Evolutionary conservation across 2,113 vertebrate species (phyloP).

Genomic region (Aix galericulata): DNA sequence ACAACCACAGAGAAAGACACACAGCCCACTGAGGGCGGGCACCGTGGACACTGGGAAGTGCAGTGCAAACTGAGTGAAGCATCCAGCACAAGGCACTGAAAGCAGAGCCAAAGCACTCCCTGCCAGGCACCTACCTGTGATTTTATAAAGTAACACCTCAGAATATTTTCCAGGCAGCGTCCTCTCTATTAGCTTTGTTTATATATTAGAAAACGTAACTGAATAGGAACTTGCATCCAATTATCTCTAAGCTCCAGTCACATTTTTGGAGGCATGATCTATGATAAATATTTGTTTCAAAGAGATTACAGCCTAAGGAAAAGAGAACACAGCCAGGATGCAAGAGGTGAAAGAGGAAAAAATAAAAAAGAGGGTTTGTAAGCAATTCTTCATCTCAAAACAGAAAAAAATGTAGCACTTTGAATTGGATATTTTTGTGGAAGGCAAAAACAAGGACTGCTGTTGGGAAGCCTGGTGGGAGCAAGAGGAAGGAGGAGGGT

Average conservation of each 20-base stretch:
- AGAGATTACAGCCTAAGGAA: constrained; percentile 3
- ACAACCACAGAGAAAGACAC: not conserved
- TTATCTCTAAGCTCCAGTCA: not conserved
- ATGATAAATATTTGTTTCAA: not conserved
- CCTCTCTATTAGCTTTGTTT: not conserved
- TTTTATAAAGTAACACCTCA: not conserved
- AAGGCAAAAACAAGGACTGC: not conserved
- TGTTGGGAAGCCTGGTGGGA: not conserved
- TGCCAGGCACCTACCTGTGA: not conserved
- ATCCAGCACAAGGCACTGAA: not conserved
- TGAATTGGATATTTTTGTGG: not conserved
- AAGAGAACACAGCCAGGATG: not conserved
- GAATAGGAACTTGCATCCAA: not conserved
- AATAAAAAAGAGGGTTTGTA: not conserved
- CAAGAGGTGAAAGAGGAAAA: not conserved
- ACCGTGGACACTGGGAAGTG: not conserved
- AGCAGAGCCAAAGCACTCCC: not conserved
- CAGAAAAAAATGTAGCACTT: not conserved
- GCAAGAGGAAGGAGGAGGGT: not conserved
- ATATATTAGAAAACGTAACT: not conserved
- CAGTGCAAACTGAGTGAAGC: accelerated
- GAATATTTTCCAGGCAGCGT: not conserved
- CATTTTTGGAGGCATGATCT: not conserved
- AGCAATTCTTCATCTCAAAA: not conserved
- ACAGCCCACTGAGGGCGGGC: not conserved